phyloP scores from a whole-genome alignment of 1,140 invertebrate genomes.

The Aplysia californica region DNA sequence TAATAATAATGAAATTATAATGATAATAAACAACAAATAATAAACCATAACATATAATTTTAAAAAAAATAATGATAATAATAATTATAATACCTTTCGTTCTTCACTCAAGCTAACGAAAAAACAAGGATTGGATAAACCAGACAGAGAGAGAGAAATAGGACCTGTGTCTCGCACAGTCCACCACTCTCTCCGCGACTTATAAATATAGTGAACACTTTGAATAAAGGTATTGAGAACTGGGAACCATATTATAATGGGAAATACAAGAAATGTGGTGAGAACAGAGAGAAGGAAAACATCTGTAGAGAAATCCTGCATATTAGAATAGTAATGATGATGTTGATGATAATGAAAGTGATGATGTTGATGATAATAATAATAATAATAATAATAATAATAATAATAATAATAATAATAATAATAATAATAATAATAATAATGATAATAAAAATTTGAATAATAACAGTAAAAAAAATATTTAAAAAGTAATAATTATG shows the following conservation, averaged over 20 bases:
- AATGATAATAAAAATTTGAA: background rate
- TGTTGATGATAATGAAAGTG: no score
- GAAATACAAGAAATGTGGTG: background rate
- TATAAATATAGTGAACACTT: background rate
- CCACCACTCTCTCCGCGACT: background rate
- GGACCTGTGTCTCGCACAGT: no score
- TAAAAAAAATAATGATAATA: background rate
- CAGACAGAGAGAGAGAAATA: no score
- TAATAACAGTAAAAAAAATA: no score
- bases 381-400: background rate
- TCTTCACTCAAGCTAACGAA: background rate
- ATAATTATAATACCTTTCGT: background rate
- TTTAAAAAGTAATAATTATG: no score
- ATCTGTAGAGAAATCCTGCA: background rate
- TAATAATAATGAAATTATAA: background rate
- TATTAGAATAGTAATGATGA: background rate
- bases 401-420: background rate
- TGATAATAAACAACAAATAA: background rate
- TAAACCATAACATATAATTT: background rate
- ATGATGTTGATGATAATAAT: no score
- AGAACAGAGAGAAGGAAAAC: background rate
- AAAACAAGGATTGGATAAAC: no score
- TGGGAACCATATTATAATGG: background rate
- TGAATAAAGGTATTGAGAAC: background rate
- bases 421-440: background rate